phyloP scores from a whole-genome alignment of 2,113 vertebrate genomes.

The Sander vitreus region DNA sequence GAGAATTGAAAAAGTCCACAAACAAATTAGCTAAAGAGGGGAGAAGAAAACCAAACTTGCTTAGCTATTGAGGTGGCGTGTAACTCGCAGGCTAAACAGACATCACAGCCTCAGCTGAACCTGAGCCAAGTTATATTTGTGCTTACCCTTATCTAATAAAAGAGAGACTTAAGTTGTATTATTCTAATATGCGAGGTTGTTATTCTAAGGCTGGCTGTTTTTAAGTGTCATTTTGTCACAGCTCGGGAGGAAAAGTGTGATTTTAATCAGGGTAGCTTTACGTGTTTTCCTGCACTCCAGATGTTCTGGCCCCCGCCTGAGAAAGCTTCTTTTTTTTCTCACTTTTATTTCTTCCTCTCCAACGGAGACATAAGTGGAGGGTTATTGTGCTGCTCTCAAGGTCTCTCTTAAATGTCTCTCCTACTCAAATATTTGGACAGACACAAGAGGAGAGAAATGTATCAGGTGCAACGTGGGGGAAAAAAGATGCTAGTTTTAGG shows the following conservation, averaged over 20 bases:
- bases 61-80: slow-evolving; percentile 75
- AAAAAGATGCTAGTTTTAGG: slow-evolving; percentile 17
- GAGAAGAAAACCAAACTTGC: slow-evolving; percentile 62
- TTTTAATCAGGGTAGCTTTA: slow-evolving; percentile 79
- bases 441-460: slow-evolving; percentile 79
- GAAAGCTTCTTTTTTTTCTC: slow-evolving; percentile 41
- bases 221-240: slow-evolving; percentile 78
- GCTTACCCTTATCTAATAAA: slow-evolving; percentile 77
- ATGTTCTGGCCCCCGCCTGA: slow-evolving; percentile 68
- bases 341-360: slow-evolving; percentile 62
- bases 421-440: slow-evolving; percentile 84
- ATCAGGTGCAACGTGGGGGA: slow-evolving; percentile 70
- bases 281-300: slow-evolving; percentile 79
- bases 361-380: slow-evolving; percentile 76
- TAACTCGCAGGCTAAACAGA: slow-evolving; percentile 87
- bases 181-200: slow-evolving; percentile 74
- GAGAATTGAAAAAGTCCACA: slow-evolving; percentile 92
- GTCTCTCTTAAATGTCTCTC: slow-evolving; percentile 80
- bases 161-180: slow-evolving; percentile 73
- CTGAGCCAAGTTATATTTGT: slow-evolving; percentile 56
- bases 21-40: slow-evolving; percentile 85
- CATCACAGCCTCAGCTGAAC: slow-evolving; percentile 67
- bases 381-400: slow-evolving; percentile 78
- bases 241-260: slow-evolving; percentile 74
- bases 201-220: slow-evolving; percentile 73